phyloP scores from a whole-genome alignment of 1,140 invertebrate genomes.

The Drosophila kepulauana region DNA sequence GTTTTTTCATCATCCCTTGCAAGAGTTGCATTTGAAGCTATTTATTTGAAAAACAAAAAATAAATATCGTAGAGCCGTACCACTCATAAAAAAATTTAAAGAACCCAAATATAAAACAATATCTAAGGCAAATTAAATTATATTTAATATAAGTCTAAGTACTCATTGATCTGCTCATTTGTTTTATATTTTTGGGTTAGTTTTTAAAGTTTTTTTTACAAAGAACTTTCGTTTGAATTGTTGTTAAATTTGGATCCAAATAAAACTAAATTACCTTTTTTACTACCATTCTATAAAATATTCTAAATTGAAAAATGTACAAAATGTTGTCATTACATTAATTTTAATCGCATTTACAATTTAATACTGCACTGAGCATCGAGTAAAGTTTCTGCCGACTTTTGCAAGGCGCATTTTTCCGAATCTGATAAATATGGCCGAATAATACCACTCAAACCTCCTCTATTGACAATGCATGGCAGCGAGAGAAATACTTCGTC shows the following conservation, averaged over 20 bases:
- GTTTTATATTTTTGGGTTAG: too few relatives aligned
- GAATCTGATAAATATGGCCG: constrained; percentile 89
- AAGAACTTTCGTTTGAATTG: too few relatives aligned
- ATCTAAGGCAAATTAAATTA: too few relatives aligned
- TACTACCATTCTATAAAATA: too few relatives aligned
- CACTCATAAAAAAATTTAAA: not conserved
- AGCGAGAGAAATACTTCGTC: constrained; percentile 93
- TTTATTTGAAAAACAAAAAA: not conserved
- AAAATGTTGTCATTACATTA: too few relatives aligned
- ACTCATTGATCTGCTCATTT: too few relatives aligned
- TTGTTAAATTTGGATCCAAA: too few relatives aligned
- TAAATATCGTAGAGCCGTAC: not conserved
- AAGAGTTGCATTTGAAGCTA: not conserved
- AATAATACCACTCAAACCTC: constrained; percentile 90
- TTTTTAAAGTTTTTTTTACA: too few relatives aligned
- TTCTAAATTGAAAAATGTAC: too few relatives aligned
- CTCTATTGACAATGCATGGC: constrained; percentile 90
- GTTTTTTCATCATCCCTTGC: constrained; percentile 22
- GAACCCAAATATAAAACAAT: too few relatives aligned
- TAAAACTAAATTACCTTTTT: too few relatives aligned
- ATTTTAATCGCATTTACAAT: constrained; percentile 2
- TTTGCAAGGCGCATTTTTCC: constrained; percentile 87
- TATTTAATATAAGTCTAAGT: too few relatives aligned
- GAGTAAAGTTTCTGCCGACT: constrained; percentile 9
- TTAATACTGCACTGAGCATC: constrained; percentile 28